These are phyloP conservation scores for Chaetops frenatus DNA, from an alignment of 2,113 vertebrate species.

Conservation along the genomic window DNA sequence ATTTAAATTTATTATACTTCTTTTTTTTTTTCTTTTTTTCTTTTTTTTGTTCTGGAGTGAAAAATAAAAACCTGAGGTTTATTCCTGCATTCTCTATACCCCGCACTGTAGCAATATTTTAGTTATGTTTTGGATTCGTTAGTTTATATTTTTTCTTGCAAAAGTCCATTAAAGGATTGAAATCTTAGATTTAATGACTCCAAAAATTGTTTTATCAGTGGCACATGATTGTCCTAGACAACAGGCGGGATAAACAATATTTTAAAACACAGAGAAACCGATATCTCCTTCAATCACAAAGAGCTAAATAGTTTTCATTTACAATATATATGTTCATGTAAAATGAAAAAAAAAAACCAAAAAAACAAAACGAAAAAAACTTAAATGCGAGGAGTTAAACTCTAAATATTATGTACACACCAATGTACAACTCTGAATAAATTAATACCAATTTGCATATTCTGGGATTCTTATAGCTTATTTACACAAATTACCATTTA, in stretches of 20 bases:
- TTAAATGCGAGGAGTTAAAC: slow-evolving; percentile 86
- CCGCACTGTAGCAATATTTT: slow-evolving; percentile 50
- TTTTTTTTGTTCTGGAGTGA: slow-evolving; percentile 78
- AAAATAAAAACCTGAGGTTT: slow-evolving; percentile 91
- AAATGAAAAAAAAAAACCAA: slow-evolving; percentile 74
- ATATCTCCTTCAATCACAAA: slow-evolving; percentile 81
- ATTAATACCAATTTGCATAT: slow-evolving; percentile 99
- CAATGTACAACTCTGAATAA: slow-evolving; percentile 99
- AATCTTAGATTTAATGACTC: not conserved
- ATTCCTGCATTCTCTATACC: slow-evolving; percentile 73
- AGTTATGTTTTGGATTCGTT: not conserved
- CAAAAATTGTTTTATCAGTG: slow-evolving; percentile 63
- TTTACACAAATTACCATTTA: slow-evolving; percentile 98
- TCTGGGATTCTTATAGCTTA: slow-evolving; percentile 94
- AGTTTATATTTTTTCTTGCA: not conserved
- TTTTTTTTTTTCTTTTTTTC: slow-evolving; percentile 16
- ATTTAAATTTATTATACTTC: slow-evolving; percentile 64
- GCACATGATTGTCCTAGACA: slow-evolving; percentile 77
- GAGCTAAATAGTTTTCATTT: slow-evolving; percentile 86
- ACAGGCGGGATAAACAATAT: slow-evolving; percentile 77
- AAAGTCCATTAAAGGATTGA: not conserved
- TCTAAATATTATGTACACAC: slow-evolving; percentile 97
- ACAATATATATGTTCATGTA: slow-evolving; percentile 91
- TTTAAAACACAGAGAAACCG: slow-evolving; percentile 76
- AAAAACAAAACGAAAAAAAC: slow-evolving; percentile 23